phyloP scores from a whole-genome alignment of 2,113 vertebrate genomes.

The Alaudala cheleensis region DNA sequence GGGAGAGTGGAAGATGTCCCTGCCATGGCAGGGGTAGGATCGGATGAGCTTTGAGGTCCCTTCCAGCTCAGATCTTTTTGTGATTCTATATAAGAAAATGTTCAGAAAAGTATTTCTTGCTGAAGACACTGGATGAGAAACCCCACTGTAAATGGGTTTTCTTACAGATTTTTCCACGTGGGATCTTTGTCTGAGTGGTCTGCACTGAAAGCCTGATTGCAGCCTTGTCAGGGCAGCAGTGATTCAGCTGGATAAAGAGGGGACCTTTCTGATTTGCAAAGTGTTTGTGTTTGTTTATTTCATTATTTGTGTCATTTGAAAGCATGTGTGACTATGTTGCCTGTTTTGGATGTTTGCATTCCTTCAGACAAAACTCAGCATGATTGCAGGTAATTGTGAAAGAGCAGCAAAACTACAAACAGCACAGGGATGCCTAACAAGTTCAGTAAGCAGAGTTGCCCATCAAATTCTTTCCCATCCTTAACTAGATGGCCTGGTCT shows the following conservation, averaged over 20 bases:
- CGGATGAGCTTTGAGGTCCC: fast-evolving
- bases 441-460: too few species aligned
- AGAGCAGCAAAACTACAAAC: background rate
- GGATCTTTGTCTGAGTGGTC: background rate
- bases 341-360: background rate
- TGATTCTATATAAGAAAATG: fast-evolving
- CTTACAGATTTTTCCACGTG: background rate
- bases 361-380: background rate
- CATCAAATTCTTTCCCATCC: background rate
- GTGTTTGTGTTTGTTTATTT: background rate
- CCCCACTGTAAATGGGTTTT: fast-evolving
- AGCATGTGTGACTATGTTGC: background rate
- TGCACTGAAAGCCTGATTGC: background rate
- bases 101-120: background rate
- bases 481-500: fast-evolving
- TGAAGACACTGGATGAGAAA: background rate
- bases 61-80: background rate
- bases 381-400: background rate
- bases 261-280: background rate
- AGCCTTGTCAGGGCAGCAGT: background rate
- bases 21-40: fast-evolving
- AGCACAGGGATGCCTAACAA: background rate
- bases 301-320: background rate
- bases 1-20: background rate
- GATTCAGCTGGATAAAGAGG: background rate